Conservation (phyloP, 2,888 invertebrate genomes). For the Oithona nana region DNA sequence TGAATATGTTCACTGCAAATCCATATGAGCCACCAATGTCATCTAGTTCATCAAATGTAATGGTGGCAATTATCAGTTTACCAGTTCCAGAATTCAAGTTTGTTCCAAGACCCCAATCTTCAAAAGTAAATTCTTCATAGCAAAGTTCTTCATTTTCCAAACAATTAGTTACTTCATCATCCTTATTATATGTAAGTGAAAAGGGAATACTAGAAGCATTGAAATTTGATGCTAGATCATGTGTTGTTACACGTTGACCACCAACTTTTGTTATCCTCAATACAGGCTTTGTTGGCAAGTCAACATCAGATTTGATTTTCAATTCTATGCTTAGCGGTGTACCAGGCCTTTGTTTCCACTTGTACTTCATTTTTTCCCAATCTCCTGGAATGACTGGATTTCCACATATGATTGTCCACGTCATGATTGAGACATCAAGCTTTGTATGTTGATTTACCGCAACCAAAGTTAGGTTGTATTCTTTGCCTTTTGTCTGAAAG, state of each 20-base stretch:
- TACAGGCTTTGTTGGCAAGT: background rate
- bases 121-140: background rate
- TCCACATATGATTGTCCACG: background rate
- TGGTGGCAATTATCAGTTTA: background rate
- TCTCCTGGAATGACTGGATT: conserved; percentile 1
- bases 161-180: background rate
- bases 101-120: background rate
- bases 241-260: background rate
- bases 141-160: background rate
- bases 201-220: background rate
- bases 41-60: background rate
- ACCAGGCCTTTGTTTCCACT: background rate
- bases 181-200: background rate
- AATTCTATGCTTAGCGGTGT: background rate
- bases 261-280: background rate
- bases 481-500: background rate
- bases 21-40: background rate
- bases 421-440: background rate
- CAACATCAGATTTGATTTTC: background rate
- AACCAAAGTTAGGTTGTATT: background rate
- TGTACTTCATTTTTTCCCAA: conserved; percentile 3
- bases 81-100: background rate
- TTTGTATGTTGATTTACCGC: background rate
- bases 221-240: background rate
- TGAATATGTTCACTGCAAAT: background rate